Evolutionary conservation across 1,140 invertebrate species (phyloP), one percentile per base, ranked within the genome.

Genomic region (Calosoma granatense): DNA sequence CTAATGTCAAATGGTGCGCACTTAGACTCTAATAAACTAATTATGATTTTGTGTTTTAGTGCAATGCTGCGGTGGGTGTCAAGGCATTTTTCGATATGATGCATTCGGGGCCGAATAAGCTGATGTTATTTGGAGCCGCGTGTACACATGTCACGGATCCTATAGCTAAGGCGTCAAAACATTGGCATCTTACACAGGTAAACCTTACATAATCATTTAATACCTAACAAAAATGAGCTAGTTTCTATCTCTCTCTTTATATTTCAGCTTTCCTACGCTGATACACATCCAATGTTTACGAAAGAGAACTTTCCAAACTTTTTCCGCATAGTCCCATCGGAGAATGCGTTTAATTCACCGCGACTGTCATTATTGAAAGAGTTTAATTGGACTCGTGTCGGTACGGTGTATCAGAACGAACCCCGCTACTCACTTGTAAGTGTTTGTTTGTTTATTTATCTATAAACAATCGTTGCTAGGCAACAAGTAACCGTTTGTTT

Each of bases 61-160:
- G 96, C 73, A 95, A 97, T 73, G 91, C 96, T 20, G 94, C 94
- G 0, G 90, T 97, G n/a, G 95, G 94, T 1, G 94, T 98, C 59
- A 97, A 97, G 72, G 88, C 92, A 0, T 96, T 98, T 71, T 98
- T 98, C 75, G 95, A 98, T 73, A 94, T 97, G 91, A 94, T 98
- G 87, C 88, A 94, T 76, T 86, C 86, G 69, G 81, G 84, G 2
- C 87, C 94, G 3, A 80, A 88, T 65, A 97, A 96, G 72, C 77
- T 97, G 60, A 94, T 97, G 84, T 78, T 98, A 54, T 98, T 98
- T 68, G 96, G 96, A 0, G 94, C 92, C 12, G 92, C 94, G 1
- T 98, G 96, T 72, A 96, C 92, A 1, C 88, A 92, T 66, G 94
- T 97, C 61, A 98, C 94, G 0, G 94, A 97, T 74, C 94, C 94